Base-by-base conservation (phyloP, 2,888 invertebrate genomes). In the Temnothorax unifasciatus region DNA sequence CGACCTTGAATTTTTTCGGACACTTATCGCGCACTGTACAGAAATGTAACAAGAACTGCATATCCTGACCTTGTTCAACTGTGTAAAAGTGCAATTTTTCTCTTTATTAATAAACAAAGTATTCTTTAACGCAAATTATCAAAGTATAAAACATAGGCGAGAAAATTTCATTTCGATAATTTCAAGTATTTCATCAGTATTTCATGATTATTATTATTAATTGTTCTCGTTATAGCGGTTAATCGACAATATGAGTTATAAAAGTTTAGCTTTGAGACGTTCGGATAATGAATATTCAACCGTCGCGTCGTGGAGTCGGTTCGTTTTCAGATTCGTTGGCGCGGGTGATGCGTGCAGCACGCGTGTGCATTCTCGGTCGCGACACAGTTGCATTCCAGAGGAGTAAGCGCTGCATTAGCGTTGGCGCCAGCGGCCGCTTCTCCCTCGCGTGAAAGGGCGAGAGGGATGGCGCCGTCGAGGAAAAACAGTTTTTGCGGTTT, bases 361-460 rank as follows among this genome's bases (percentile, higher is more conserved):
- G 71, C 84, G 69, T 57, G 84, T 82, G 64, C 85, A 81, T 84
- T 76, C 86, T 52, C 71, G 76, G 63, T 83, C 81, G 87, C 85
- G 86, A 88, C 90, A 85, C 84, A 73, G 63, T 85, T 69, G 88
- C 91, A 89, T 90, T 90, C 91, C 89, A 86, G 82, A 82, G 69
- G 84, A 88, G 87, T 76, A 85, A 86, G 82, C 88, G 88, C 61
- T 79, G 85, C 88, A 88, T 89, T 89, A 88, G 71, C 87, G 64
- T 86, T 90, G 90, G 90, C 90, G 90, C 90, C 90, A 85, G 81
- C 71, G 52, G 82, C 64, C 85, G 54, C 71, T 59, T 85, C 86
- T 61, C 61, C 83, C 81, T 74, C 61, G 75, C 38, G 25, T 11
- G 50, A 29, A 47, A 84, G 73, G 66, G 50, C 69, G 81, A 29